Evolutionary conservation across 2,888 invertebrate genomes (phyloP).

Genomic region (Synanthedon formicaeformis): DNA sequence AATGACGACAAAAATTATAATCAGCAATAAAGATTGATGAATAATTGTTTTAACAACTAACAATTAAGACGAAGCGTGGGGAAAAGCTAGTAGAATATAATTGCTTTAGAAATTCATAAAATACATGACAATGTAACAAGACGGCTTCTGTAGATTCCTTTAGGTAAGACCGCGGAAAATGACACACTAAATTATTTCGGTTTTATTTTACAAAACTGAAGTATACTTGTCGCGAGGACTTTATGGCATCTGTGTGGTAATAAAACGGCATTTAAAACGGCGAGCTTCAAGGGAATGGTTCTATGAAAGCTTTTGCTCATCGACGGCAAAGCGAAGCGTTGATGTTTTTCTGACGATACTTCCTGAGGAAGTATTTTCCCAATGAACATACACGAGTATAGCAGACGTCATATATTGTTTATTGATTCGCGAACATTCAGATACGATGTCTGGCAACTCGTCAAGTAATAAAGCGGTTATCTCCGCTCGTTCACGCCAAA

Average conservation of each 20-base stretch:
- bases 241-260: constrained; percentile 32
- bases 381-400: constrained; percentile 9
- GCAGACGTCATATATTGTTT: constrained; percentile 21
- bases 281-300: constrained; percentile 16
- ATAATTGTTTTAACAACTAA: no score
- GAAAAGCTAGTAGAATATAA: no score
- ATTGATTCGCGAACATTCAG: constrained; percentile 29
- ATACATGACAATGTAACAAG: constrained; percentile 40
- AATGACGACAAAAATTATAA: no score
- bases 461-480: constrained; percentile 59
- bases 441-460: constrained; percentile 40
- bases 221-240: constrained; percentile 30
- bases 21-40: no score
- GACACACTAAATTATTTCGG: constrained; percentile 31
- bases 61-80: no score
- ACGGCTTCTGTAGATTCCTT: constrained; percentile 30
- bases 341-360: background rate
- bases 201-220: constrained; percentile 46
- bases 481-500: constrained; percentile 49
- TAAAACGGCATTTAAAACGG: constrained; percentile 42
- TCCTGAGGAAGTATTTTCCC: constrained; percentile 19
- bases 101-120: constrained; percentile 33
- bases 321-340: background rate
- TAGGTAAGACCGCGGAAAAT: constrained; percentile 29
- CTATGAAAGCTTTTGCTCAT: background rate